Evolutionary conservation across 2,797 vertebrate genomes (phyloP), one percentile per base, ranked within the genome.

Genomic region (Coilia nasus): DNA sequence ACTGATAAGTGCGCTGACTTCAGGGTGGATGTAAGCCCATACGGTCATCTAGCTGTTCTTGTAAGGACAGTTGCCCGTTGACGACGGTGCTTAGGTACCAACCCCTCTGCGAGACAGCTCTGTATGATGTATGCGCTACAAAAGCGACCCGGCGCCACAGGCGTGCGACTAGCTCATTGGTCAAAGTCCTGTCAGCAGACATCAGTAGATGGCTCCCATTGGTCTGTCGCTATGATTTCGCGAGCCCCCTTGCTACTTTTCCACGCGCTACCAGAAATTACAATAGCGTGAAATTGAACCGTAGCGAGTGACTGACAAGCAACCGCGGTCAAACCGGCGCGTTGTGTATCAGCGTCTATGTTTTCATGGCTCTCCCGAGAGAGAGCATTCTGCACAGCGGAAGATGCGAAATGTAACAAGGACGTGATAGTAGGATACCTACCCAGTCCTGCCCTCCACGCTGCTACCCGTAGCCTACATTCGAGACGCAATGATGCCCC

Each of bases 181-280:
- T 84, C 91, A 90, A 87, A 75, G 64, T 91, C 82, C 88, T 93
- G 97, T 99, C 98, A 99, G 97, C 97, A 97, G 98, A 99, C 97
- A 99, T 98, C 96, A 97, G 94, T 97, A 96, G 96, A 96, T 95
- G 92, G 91, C 89, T 85, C 90, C 90, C 87, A 99, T 97, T 98
- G 98, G 97, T 91, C 81, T 15, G 31, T 0, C 0, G 59, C 35
- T 57, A 81, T 75, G 47, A 75, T 81, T 81, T 64, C 21, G 35
- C 28, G 31, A 35, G 6, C 84, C 59, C 84, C 67, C 64, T 84
- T 82, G 35, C 41, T 71, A 41, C 17, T 15, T 71, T 46, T 83
- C 78, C 78, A 85, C 83, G 87, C 82, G 82, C 67, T 60, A 75
- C 80, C 28, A 82, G 71, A 57, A 60, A 82, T 83, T 64, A 83